These are phyloP conservation scores for Gortyna flavago DNA, from an alignment of 2,888 invertebrate genomes.

Conservation along the genomic window DNA sequence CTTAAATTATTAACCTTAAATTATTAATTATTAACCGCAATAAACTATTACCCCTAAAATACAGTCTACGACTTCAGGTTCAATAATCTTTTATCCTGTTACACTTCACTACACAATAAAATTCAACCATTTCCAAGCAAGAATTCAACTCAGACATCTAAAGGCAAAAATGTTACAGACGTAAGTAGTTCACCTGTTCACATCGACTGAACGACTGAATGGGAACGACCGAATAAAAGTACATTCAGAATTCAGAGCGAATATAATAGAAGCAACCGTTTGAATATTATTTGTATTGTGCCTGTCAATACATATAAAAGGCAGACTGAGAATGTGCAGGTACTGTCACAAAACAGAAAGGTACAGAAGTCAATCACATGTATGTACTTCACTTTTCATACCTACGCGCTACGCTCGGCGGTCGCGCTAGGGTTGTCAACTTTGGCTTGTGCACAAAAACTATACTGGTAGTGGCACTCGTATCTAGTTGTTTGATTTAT, in stretches of 20 bases:
- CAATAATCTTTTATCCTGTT: neutral
- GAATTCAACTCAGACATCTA: slow-evolving; percentile 8
- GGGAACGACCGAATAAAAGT: slow-evolving; percentile 30
- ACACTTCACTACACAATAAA: slow-evolving; percentile 1
- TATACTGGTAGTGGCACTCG: too few species aligned
- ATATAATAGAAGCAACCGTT: slow-evolving; percentile 50
- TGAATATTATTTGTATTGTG: slow-evolving; percentile 62
- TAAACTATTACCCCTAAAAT: too few species aligned
- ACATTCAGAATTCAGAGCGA: slow-evolving; percentile 44
- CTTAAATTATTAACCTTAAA: too few species aligned
- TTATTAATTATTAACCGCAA: too few species aligned
- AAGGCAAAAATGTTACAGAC: slow-evolving; percentile 29
- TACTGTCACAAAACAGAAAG: too few species aligned
- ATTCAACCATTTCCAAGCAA: neutral
- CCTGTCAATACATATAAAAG: slow-evolving; percentile 47
- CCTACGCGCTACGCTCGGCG: too few species aligned
- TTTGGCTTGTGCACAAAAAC: too few species aligned
- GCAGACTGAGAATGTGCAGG: slow-evolving; percentile 27
- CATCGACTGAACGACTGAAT: slow-evolving; percentile 33
- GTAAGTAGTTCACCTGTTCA: slow-evolving; percentile 36
- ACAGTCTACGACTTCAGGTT: neutral
- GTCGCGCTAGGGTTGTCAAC: too few species aligned
- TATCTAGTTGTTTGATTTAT: too few species aligned
- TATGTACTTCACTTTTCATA: too few species aligned
- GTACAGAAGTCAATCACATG: too few species aligned